phyloP scores from a whole-genome alignment of 2,888 invertebrate species.

The Adelphocoris suturalis region DNA sequence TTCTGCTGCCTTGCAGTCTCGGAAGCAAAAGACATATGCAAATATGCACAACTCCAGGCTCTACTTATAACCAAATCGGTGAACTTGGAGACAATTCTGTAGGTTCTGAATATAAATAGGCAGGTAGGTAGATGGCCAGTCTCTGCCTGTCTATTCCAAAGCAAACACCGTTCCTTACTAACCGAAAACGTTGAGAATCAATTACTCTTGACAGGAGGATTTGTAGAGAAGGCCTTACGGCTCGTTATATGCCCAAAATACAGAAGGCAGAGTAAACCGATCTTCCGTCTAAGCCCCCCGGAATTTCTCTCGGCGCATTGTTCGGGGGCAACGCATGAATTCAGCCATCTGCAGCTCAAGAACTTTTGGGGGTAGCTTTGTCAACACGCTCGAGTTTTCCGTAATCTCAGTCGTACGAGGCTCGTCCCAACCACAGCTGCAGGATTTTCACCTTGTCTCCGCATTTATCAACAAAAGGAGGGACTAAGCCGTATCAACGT shows the following conservation, averaged over 20 bases:
- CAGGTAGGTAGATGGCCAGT: no score
- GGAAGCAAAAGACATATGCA: no score
- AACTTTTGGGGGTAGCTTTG: constrained; percentile 9
- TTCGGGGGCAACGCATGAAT: neutral
- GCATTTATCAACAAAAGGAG: neutral
- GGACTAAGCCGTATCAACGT: neutral
- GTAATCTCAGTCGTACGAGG: constrained; percentile 25
- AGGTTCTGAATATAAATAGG: no score
- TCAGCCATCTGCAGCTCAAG: constrained; percentile 22
- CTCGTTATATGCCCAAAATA: constrained; percentile 27
- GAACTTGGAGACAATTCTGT: no score
- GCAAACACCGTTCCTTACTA: no score
- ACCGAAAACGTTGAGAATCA: neutral
- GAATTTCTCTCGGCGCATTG: neutral
- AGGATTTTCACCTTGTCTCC: neutral
- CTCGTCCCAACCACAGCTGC: constrained; percentile 9
- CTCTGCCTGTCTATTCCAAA: no score
- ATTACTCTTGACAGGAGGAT: constrained; percentile 20
- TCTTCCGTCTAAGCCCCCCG: constrained; percentile 28
- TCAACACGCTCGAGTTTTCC: neutral
- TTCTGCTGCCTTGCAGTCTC: no score
- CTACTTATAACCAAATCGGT: no score
- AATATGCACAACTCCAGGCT: no score
- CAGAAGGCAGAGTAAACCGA: constrained; percentile 32
- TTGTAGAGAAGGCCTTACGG: neutral